Percentiles rank a stretch among this genome's conserved stretches.
Evolutionary conservation across 37 sponge, comb jelly and placozoan genomes (phyloP).

Genomic region (Dysidea cf. avara): DNA sequence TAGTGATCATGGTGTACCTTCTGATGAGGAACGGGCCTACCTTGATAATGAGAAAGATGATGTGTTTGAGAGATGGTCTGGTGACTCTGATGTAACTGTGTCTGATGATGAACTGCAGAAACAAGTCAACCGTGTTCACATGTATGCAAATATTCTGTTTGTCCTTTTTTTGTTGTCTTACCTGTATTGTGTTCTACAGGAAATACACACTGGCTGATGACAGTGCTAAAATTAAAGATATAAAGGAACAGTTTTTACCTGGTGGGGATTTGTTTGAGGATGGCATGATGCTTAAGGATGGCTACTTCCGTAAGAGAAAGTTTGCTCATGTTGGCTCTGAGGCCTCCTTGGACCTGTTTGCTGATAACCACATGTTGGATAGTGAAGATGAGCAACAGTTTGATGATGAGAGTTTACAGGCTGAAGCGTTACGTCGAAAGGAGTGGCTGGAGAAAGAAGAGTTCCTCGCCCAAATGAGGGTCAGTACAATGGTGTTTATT

Average conservation of each 20-base stretch:
- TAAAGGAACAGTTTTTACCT: conserved; percentile 80
- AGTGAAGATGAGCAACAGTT: conserved; percentile 35
- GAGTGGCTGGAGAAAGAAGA: conserved; percentile 79
- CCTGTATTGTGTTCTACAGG: conserved; percentile 49
- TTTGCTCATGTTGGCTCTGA: conserved; percentile 62
- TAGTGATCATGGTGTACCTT: conserved; percentile 62
- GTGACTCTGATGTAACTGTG: conserved; percentile 36
- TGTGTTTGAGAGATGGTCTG: conserved; percentile 53
- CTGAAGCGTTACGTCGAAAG: conserved; percentile 51
- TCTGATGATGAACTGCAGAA: conserved; percentile 70
- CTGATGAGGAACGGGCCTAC: conserved; percentile 30
- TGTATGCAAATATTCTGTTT: conserved; percentile 33
- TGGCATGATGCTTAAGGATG: conserved; percentile 75
- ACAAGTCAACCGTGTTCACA: conserved; percentile 83
- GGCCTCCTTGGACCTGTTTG: conserved; percentile 76
- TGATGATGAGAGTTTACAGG: conserved; percentile 31
- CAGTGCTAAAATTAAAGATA: conserved; percentile 62
- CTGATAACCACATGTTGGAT: conserved; percentile 39
- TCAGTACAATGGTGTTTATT: conserved; percentile 27
- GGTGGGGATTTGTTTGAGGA: conserved; percentile 87
- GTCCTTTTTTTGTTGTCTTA: too few species aligned
- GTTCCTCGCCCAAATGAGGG: conserved; percentile 58
- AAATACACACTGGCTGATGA: conserved; percentile 77
- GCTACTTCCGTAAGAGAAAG: conserved; percentile 79
- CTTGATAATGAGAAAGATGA: conserved; percentile 23